Base-by-base conservation (phyloP, 2,797 vertebrate species). In the Betta splendens region DNA sequence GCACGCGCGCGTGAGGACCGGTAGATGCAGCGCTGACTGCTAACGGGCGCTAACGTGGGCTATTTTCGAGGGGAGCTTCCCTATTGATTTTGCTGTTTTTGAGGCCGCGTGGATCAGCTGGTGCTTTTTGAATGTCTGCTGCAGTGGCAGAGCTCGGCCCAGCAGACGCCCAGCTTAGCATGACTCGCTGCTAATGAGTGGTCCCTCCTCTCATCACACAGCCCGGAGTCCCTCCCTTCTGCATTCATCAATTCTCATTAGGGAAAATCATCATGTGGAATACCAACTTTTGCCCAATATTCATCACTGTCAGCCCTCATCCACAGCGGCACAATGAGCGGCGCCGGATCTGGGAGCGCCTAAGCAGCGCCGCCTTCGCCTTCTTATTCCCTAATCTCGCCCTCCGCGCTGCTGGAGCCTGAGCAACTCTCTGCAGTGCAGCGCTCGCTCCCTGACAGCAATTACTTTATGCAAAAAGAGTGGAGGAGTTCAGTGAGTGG, bases 191-290 rank as follows among this genome's bases (percentile, higher is more conserved):
- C 80, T 90, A 92, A 90, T 89, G 88, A 90, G 78, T 25, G 74
- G 83, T 80, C 80, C 75, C 80, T 73, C 72, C 83, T 83, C 83
- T 86, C 85, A 86, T 89, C 80, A 81, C 77, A 80, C 85, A 81
- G 80, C 86, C 84, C 71, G 17, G 67, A 79, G 83, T 85, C 81
- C 86, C 77, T 72, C 79, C 64, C 51, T 75, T 70, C 76, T 32
- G 63, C 78, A 89, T 85, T 90, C 86, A 92, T 92, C 89, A 91
- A 91, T 92, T 92, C 89, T 92, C 89, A 92, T 91, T 91, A 92
- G 84, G 75, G 78, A 89, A 89, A 92, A 92, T 91, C 88, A 92
- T 90, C 89, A 89, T 77, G 85, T 90, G 84, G 83, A 91, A 90
- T 90, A 88, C 88, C 86, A 92, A 92, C 91, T 89, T 91, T 91